Conservation (phyloP, 1,140 invertebrate species). For the Ceratina japonica region DNA sequence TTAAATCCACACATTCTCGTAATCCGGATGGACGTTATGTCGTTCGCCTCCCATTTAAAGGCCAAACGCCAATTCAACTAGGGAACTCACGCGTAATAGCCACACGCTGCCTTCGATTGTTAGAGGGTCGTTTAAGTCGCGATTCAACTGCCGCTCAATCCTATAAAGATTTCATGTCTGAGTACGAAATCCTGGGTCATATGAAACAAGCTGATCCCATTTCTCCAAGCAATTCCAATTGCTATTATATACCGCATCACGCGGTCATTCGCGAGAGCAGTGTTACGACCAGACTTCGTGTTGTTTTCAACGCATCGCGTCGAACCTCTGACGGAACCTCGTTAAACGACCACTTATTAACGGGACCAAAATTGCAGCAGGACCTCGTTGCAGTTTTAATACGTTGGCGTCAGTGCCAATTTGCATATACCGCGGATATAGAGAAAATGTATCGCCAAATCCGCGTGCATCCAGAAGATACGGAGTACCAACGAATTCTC, state of each 20-base stretch:
- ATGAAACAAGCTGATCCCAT: background rate
- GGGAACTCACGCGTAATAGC: background rate
- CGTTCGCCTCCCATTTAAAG: background rate
- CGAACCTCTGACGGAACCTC: background rate
- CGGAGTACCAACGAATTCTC: too few relatives aligned
- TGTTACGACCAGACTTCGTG: background rate
- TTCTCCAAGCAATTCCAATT: background rate
- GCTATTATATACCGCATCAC: background rate
- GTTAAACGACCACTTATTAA: background rate
- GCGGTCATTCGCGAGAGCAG: background rate
- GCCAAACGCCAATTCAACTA: background rate
- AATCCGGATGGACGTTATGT: background rate
- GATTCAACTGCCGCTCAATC: background rate
- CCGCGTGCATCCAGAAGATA: too few relatives aligned
- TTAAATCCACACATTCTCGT: background rate
- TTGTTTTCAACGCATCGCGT: too few relatives aligned
- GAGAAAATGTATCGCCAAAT: too few relatives aligned
- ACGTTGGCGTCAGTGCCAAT: background rate
- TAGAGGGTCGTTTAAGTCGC: background rate
- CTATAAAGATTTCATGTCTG: background rate
- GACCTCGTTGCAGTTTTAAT: background rate
- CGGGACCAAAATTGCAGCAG: background rate
- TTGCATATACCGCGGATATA: background rate
- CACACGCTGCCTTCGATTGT: background rate
- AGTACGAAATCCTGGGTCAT: background rate